Evolutionary conservation across 2,113 vertebrate species (phyloP).

Genomic region (Myocastor coypus): DNA sequence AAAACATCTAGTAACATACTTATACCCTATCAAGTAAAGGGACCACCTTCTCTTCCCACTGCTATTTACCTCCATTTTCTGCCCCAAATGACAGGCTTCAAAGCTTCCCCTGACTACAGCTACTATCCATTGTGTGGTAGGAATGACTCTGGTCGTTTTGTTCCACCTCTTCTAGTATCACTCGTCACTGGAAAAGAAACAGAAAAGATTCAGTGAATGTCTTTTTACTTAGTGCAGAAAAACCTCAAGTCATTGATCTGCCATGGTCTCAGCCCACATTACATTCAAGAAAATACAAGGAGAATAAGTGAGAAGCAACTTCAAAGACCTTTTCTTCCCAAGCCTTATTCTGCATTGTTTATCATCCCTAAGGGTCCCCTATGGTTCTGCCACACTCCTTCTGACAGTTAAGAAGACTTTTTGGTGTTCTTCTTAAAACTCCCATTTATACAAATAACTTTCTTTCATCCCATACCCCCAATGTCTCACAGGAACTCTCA

Average conservation of each 20-base stretch:
- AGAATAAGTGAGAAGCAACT: neutral
- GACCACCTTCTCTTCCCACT: neutral
- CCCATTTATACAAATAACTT: neutral
- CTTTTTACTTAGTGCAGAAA: neutral
- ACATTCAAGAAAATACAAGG: neutral
- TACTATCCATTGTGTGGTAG: conserved; percentile 67
- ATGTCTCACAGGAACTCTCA: neutral
- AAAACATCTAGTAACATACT: neutral
- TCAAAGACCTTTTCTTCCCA: neutral
- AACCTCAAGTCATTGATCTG: neutral
- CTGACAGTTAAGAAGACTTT: neutral
- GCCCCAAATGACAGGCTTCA: conserved; percentile 58
- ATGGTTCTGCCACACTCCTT: neutral
- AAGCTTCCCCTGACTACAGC: conserved; percentile 65
- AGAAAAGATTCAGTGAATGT: neutral
- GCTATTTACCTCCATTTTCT: conserved; percentile 88
- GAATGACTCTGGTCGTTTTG: conserved; percentile 68
- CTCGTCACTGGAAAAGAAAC: conserved; percentile 67
- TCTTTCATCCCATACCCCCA: neutral
- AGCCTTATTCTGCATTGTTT: neutral
- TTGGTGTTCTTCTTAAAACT: neutral
- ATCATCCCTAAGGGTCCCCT: neutral
- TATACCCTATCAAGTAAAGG: neutral
- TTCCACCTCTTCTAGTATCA: conserved; percentile 76
- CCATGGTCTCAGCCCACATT: neutral